Evolutionary conservation across 2,888 invertebrate genomes (phyloP), one percentile per base, ranked within the genome.

Genomic region (Cyclophora albipunctata): DNA sequence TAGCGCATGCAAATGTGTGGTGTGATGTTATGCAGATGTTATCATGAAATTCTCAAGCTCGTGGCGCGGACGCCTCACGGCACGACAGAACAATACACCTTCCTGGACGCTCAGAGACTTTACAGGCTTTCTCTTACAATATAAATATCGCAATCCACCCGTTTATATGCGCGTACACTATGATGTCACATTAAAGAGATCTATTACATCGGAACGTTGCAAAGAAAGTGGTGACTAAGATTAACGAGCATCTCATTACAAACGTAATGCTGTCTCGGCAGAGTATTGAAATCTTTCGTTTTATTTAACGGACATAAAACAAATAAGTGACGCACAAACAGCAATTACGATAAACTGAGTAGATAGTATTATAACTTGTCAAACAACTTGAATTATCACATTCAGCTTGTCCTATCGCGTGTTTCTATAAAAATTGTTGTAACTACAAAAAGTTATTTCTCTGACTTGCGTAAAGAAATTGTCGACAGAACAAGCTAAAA

Each of bases 391-490:
- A 37, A 37, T 37, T 37, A 37, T 37, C 5, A 37, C 37, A 37
- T 37, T 5, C 37, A 37, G 50, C 62, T 60, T 67, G 67, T 67
- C 64, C 64, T 67, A 62, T 69, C 68, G 63, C 65, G 59, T 61
- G 58, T 65, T 67, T 73, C 20, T 20, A 20, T 66, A 59, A 58
- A 65, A 56, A 66, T 71, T 72, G 62, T 62, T 55, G 60, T 63
- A 6, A 37, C 34, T 6, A 67, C 63, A 66, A 63, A 64, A 62
- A 57, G 59, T 64, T 53, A 66, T 78, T 78, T 76, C 75, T 67
- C 71, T 66, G 67, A 55, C 61, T 69, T 87, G 84, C 70, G 83
- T 67, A 74, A 81, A 83, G 60, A 60, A 66, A 66, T 64, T 65
- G 64, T 66, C 69, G 75, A 68, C 72, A 78, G 71, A 74, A 77